Base-by-base conservation (phyloP, 2,888 invertebrate genomes). In the Drosophila fulvimacula region DNA sequence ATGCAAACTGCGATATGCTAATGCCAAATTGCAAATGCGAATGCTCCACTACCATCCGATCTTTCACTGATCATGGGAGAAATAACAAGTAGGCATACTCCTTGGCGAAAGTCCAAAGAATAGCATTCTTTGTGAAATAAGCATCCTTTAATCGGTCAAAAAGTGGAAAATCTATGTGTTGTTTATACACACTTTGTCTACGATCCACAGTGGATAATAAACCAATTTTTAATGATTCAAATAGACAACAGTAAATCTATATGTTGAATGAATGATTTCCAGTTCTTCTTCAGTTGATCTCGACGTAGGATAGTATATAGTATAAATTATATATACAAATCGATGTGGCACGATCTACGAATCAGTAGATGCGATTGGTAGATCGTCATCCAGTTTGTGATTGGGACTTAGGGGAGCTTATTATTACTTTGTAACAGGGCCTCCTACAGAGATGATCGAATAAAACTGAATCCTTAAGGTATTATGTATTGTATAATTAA, bases 1-100 rank as follows among this genome's bases (percentile, higher is more conserved):
- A 84, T 84, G 62, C 63, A 17, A 49, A 36, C 68, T 27, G 38
- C 58, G 88, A 88, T 84, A 84, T 87, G 83, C 82, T 77, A 87
- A 87, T 87, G 66, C 46, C 32, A 13, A 56, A 48, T 52, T 61
- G 64, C 24, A 39, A 39, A 60, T 66, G 44, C 44, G 38, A 32
- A 55, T 61, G 24, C 58, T 4, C 19, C 44, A 19, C 19, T 36
- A 4, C 9, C 42, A 38, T 21, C 17, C 63, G 60, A 69, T 62
- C 52, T 27, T 19, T n/a, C 17, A 49, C 17, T 24, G 57, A 49
- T 56, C 24, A 19, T 21, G 7, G n/a, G 34, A 9, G 39, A 39
- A 62, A 48, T 44, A 55, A 42, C 17, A 46, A 34, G 58, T 36
- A 39, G 59, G 34, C 21, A 1, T 58, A 19, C 27, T 30, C 55